Conservation (phyloP, 1,140 invertebrate species). For the Dufourea novaeangliae region DNA sequence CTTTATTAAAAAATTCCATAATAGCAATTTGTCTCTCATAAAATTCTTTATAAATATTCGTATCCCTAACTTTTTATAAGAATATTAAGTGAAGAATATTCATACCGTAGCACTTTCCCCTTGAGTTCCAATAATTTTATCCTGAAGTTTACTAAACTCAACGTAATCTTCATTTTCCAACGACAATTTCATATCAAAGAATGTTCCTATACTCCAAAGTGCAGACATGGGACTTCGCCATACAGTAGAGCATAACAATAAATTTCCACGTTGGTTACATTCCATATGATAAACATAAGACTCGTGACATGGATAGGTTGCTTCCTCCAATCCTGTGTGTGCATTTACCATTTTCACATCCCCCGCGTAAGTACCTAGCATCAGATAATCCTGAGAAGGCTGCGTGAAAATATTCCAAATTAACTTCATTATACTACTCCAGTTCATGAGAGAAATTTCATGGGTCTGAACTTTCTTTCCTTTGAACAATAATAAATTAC, state of each 20-base stretch:
- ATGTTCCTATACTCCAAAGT: slow-evolving; percentile 90
- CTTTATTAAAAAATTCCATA: neutral
- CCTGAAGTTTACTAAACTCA: slow-evolving; percentile 95
- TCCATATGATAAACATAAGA: slow-evolving; percentile 92
- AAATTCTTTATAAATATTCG: neutral
- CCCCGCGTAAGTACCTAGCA: slow-evolving; percentile 93
- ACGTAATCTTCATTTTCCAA: slow-evolving; percentile 94
- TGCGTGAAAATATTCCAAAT: slow-evolving; percentile 71
- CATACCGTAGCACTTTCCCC: slow-evolving; percentile 87
- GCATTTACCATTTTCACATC: slow-evolving; percentile 94
- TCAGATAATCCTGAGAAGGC: slow-evolving; percentile 90
- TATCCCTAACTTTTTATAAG: neutral
- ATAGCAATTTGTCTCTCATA: too few relatives aligned
- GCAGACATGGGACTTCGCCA: slow-evolving; percentile 92
- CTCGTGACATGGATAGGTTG: slow-evolving; percentile 90
- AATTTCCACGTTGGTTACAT: slow-evolving; percentile 86
- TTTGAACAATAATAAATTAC: slow-evolving; percentile 36
- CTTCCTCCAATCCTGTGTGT: slow-evolving; percentile 89
- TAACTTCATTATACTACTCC: slow-evolving; percentile 27
- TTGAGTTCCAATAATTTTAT: slow-evolving; percentile 92
- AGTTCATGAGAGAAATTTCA: neutral
- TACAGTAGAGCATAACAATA: slow-evolving; percentile 92
- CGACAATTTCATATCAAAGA: slow-evolving; percentile 88
- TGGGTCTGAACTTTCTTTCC: slow-evolving; percentile 1
- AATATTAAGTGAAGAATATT: slow-evolving; percentile 17